These are phyloP conservation scores for Acrobasis repandana DNA, from an alignment of 2,888 invertebrate genomes.

Conservation along the genomic window DNA sequence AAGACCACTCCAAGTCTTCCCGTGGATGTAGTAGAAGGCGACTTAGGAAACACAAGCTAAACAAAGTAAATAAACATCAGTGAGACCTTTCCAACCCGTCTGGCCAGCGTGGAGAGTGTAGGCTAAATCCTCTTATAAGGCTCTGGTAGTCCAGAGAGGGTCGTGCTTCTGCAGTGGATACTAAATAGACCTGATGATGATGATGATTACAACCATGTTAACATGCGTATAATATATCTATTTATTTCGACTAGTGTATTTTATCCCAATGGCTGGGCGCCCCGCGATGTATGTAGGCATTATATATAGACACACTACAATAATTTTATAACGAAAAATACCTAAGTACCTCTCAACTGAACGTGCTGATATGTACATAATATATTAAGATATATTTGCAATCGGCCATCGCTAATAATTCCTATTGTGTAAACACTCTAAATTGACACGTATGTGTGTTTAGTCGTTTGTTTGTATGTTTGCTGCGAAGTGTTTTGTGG, in stretches of 20 bases:
- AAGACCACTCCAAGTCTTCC: no score
- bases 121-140: no score
- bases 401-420: conserved; percentile 32
- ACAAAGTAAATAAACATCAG: no score
- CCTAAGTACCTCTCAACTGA: conserved; percentile 27
- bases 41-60: no score
- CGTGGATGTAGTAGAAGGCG: no score
- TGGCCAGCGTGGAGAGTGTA: no score
- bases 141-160: no score
- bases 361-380: conserved; percentile 53
- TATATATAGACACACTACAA: conserved; percentile 18
- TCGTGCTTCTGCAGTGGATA: no score
- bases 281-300: background rate
- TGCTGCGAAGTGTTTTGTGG: conserved; percentile 14
- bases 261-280: background rate
- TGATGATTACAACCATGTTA: no score
- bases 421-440: conserved; percentile 23
- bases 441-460: conserved; percentile 34
- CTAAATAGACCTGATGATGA: no score
- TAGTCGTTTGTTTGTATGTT: conserved; percentile 18
- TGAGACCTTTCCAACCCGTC: no score
- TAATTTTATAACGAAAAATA: conserved; percentile 35
- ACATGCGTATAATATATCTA: no score
- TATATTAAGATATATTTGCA: conserved; percentile 34
- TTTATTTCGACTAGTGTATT: background rate